A percentile compares a stretch with the other conserved stretches of the same genome.
phyloP scores from a whole-genome alignment of 2,888 invertebrate species.

The Leptinotarsa juncta region DNA sequence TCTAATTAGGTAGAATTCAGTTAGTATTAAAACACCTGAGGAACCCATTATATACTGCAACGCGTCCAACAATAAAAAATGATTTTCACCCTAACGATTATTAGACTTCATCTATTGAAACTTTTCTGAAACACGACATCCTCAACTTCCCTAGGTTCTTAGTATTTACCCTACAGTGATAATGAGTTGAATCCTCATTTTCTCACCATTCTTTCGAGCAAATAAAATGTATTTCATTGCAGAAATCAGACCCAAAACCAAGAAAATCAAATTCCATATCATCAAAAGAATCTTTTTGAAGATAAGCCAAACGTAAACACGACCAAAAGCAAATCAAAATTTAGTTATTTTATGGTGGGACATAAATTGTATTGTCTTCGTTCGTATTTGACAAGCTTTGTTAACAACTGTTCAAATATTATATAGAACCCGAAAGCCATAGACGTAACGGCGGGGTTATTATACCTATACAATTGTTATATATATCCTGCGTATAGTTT shows the following conservation, averaged over 20 bases:
- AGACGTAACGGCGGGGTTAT: neutral
- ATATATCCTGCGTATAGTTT: too few species aligned
- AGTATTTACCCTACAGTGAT: too few species aligned
- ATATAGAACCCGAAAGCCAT: neutral
- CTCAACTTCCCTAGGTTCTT: too few species aligned
- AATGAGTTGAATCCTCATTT: neutral
- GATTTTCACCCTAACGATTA: too few species aligned
- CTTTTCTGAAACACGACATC: too few species aligned
- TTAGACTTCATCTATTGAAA: too few species aligned
- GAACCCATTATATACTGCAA: too few species aligned
- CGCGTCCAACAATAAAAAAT: too few species aligned
- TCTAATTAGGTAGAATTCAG: too few species aligned
- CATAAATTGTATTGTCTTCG: constrained; percentile 18
- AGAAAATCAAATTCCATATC: constrained; percentile 8
- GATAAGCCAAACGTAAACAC: constrained; percentile 8
- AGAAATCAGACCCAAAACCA: neutral
- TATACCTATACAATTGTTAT: too few species aligned
- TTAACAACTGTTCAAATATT: constrained; percentile 16
- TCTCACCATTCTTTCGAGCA: neutral
- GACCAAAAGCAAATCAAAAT: constrained; percentile 7
- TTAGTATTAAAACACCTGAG: too few species aligned
- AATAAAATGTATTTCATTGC: neutral
- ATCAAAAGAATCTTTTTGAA: neutral
- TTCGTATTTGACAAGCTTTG: constrained; percentile 10
- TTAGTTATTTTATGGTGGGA: constrained; percentile 10